Evolutionary conservation across 2,113 vertebrate genomes (phyloP).

Genomic region (Channa argus): DNA sequence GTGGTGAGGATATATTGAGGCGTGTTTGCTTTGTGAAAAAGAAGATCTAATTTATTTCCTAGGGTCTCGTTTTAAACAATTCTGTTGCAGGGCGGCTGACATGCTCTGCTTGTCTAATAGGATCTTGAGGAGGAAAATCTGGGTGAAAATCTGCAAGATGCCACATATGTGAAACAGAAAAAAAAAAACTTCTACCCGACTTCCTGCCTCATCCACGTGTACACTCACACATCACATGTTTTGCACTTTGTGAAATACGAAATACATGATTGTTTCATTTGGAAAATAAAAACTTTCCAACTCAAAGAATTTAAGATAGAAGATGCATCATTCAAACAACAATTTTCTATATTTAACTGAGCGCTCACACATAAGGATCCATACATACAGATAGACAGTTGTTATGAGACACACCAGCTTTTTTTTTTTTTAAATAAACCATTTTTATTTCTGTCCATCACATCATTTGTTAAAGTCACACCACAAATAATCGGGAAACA

Average conservation of each 20-base stretch:
- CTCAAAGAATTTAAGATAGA: too few species aligned
- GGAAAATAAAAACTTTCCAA: too few species aligned
- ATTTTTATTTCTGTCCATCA: too few species aligned
- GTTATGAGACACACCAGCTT: too few species aligned
- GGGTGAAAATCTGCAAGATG: conserved; percentile 12
- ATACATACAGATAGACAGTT: too few species aligned
- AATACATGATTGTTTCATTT: too few species aligned
- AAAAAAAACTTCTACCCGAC: conserved; percentile 15
- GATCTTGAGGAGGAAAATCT: conserved; percentile 24
- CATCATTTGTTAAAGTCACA: too few species aligned
- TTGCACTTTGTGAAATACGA: background rate
- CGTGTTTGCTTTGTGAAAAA: background rate
- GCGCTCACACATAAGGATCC: too few species aligned
- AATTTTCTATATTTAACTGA: too few species aligned
- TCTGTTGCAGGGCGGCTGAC: conserved; percentile 26
- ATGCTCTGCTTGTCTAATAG: conserved; percentile 50
- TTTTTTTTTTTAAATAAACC: too few species aligned
- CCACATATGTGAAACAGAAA: conserved; percentile 34
- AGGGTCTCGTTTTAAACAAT: conserved; percentile 38
- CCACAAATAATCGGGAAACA: too few species aligned
- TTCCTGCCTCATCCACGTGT: conserved; percentile 37
- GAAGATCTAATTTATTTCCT: conserved; percentile 15
- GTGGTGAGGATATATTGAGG: background rate
- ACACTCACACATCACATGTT: conserved; percentile 24
- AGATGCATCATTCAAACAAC: too few species aligned